Evolutionary conservation across 2,888 invertebrate species (phyloP).

Genomic region (Patella caerulea): DNA sequence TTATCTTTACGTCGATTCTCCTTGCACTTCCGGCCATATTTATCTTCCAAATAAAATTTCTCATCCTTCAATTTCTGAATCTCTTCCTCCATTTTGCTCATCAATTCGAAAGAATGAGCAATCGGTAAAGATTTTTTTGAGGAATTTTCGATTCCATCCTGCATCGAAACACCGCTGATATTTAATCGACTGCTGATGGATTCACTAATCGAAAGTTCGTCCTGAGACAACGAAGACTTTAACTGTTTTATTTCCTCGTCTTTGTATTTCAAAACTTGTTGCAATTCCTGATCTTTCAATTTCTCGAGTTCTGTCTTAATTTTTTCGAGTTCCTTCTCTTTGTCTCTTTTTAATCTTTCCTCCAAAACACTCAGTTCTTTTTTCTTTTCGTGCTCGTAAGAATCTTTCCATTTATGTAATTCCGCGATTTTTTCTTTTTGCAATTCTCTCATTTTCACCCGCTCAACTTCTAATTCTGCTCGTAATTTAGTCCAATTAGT

Average conservation of each 20-base stretch:
- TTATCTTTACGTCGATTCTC: conserved; percentile 51
- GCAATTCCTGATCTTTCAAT: conserved; percentile 61
- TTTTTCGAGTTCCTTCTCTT: conserved; percentile 51
- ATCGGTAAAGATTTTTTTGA: conserved; percentile 9
- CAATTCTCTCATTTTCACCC: conserved; percentile 51
- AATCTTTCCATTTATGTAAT: conserved; percentile 52
- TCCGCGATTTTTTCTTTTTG: conserved; percentile 61
- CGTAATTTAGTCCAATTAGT: conserved; percentile 52
- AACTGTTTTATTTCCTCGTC: conserved; percentile 59
- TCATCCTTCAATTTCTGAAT: conserved; percentile 47
- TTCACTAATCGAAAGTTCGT: conserved; percentile 1
- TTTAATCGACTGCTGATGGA: neutral
- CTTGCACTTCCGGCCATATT: conserved; percentile 40
- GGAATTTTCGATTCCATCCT: conserved; percentile 11
- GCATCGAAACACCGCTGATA: conserved; percentile 3
- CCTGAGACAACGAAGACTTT: conserved; percentile 20
- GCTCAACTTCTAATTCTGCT: conserved; percentile 61
- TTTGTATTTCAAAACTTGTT: conserved; percentile 60
- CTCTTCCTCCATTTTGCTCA: conserved; percentile 45
- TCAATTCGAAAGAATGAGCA: neutral
- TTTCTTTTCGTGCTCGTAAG: conserved; percentile 54
- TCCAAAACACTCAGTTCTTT: conserved; percentile 46
- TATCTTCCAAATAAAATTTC: conserved; percentile 41
- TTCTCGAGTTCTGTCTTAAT: conserved; percentile 53
- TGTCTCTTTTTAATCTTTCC: conserved; percentile 48